Conservation (phyloP, 2,888 invertebrate species). For the Rhamphomyia laevipes region DNA sequence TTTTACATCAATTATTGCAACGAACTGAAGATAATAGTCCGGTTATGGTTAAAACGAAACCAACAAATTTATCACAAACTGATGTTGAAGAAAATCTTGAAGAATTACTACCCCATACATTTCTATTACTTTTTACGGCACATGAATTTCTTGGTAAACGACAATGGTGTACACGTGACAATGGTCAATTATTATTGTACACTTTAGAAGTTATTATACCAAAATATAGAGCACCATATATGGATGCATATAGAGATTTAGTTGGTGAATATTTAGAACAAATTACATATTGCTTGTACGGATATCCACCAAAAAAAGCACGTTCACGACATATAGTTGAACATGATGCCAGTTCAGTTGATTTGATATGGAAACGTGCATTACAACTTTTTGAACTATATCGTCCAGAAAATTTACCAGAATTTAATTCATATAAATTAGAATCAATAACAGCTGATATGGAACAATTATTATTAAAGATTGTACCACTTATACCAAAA, state of each 20-base stretch:
- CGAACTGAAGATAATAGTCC: conserved; percentile 58
- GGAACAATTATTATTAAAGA: conserved; percentile 58
- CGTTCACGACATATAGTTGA: conserved; percentile 35
- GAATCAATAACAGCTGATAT: conserved; percentile 74
- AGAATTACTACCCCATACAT: conserved; percentile 53
- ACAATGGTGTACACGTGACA: conserved; percentile 66
- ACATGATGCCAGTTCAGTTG: conserved; percentile 59
- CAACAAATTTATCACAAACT: conserved; percentile 16
- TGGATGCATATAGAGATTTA: conserved; percentile 51
- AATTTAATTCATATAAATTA: conserved; percentile 63
- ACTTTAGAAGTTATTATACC: conserved; percentile 64
- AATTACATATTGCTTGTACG: conserved; percentile 67
- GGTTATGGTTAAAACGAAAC: conserved; percentile 35
- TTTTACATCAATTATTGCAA: conserved; percentile 67
- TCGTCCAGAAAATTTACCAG: conserved; percentile 65
- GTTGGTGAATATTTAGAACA: conserved; percentile 75
- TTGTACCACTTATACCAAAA: conserved; percentile 54
- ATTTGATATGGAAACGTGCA: conserved; percentile 61
- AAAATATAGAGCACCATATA: conserved; percentile 51
- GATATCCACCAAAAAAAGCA: conserved; percentile 62
- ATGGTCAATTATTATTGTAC: conserved; percentile 67
- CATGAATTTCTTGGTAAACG: conserved; percentile 75
- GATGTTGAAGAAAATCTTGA: conserved; percentile 40
- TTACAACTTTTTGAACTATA: conserved; percentile 71
- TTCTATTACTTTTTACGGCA: conserved; percentile 66